A percentile compares a stretch with the other conserved stretches of the same genome.
phyloP scores from a whole-genome alignment of 2,888 invertebrate genomes.

The Hipparchia sbordonii region DNA sequence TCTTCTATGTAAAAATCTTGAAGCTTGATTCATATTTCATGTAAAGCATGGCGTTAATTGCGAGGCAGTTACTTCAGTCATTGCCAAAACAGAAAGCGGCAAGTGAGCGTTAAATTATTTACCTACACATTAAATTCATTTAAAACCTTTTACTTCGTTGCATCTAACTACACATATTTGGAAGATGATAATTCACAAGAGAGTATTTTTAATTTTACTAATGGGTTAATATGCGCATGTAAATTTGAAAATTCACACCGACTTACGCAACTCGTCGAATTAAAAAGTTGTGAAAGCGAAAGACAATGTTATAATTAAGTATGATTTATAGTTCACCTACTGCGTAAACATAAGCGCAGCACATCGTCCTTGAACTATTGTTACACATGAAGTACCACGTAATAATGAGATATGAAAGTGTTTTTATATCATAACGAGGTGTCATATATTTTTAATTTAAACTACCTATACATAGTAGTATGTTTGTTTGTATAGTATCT shows the following conservation, averaged over 20 bases:
- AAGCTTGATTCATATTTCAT: conserved; percentile 44
- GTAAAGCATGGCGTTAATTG: conserved; percentile 63
- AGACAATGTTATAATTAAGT: not conserved
- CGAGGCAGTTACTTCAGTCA: conserved; percentile 44
- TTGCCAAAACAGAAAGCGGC: conserved; percentile 69
- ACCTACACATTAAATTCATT: conserved; percentile 43
- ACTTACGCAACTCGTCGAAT: conserved; percentile 26
- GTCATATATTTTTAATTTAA: too few species aligned
- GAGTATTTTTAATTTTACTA: conserved; percentile 17
- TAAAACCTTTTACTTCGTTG: conserved; percentile 37
- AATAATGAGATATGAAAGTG: conserved; percentile 21
- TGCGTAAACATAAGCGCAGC: conserved; percentile 46
- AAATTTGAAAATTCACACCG: conserved; percentile 18
- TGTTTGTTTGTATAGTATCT: too few species aligned
- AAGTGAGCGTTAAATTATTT: conserved; percentile 49
- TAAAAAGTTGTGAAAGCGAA: conserved; percentile 39
- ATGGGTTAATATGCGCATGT: conserved; percentile 4
- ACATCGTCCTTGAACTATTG: conserved; percentile 68
- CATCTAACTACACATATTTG: conserved; percentile 21
- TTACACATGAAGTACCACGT: conserved; percentile 49
- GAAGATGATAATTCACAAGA: conserved; percentile 11
- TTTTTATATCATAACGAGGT: not conserved
- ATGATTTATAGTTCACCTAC: conserved; percentile 17
- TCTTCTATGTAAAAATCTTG: conserved; percentile 49
- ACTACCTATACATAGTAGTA: too few species aligned